Percentiles rank a stretch among this genome's conserved stretches.
Evolutionary conservation across 2,113 vertebrate genomes (phyloP).

Genomic region (Aegypius monachus): DNA sequence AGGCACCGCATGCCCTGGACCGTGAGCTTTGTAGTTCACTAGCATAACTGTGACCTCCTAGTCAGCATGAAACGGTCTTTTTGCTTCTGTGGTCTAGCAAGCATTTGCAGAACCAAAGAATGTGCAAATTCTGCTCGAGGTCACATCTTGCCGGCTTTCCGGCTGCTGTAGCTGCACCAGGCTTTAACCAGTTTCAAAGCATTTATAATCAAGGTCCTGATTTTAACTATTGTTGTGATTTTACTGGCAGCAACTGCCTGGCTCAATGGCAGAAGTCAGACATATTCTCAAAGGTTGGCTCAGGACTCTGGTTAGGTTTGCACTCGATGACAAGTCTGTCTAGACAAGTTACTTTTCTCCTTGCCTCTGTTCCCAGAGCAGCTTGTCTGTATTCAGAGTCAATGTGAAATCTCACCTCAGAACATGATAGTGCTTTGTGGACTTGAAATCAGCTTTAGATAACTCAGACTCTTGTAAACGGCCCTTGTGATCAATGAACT

Average conservation of each 20-base stretch:
- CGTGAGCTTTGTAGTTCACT: background rate
- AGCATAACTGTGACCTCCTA: background rate
- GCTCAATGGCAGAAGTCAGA: background rate
- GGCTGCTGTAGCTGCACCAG: background rate
- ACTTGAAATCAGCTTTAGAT: constrained; percentile 34
- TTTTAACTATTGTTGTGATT: background rate
- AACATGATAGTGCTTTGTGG: background rate
- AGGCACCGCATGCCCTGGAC: fast-evolving
- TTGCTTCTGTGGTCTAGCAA: background rate
- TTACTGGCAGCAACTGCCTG: background rate
- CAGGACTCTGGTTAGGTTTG: background rate
- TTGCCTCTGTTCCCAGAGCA: background rate
- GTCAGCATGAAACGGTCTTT: background rate
- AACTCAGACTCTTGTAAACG: constrained; percentile 25
- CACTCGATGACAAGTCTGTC: background rate
- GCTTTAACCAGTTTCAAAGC: background rate
- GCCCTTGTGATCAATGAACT: constrained; percentile 34
- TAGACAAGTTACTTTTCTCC: background rate
- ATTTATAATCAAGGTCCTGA: background rate
- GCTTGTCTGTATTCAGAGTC: background rate
- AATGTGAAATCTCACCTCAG: background rate
- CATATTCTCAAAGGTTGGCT: background rate
- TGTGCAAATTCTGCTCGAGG: background rate
- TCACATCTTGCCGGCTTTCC: background rate
- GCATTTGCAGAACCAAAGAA: background rate